Percentiles rank a stretch among this genome's conserved stretches.
These are phyloP conservation scores for Cacatua alba DNA, from an alignment of 2,113 vertebrate species.

Conservation along the genomic window DNA sequence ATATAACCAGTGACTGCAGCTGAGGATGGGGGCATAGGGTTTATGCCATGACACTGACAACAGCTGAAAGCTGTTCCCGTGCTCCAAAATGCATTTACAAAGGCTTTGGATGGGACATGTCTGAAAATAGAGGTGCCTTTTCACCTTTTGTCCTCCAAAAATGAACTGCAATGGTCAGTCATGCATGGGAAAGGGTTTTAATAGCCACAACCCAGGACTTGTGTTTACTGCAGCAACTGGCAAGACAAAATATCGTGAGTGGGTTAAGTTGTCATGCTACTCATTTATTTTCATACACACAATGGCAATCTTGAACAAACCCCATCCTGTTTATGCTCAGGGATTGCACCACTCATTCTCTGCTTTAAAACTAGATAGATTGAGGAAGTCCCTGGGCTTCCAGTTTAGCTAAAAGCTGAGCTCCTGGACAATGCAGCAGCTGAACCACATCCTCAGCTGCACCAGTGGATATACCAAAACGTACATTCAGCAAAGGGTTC, in stretches of 20 bases:
- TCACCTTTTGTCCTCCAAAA: neutral
- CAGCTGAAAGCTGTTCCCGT: neutral
- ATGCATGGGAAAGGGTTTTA: neutral
- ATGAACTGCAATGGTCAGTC: neutral
- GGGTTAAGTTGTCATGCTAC: neutral
- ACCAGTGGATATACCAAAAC: neutral
- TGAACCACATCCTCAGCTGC: neutral
- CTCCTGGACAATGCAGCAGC: neutral
- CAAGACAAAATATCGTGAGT: neutral
- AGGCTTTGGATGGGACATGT: fast-evolving
- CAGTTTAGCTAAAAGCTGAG: neutral
- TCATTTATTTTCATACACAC: neutral
- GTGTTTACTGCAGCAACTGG: neutral
- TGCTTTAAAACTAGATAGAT: neutral
- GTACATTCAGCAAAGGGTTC: neutral
- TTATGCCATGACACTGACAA: neutral
- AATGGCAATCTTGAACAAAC: neutral
- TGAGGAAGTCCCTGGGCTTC: neutral
- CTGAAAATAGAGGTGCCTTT: neutral
- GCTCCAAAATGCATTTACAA: neutral
- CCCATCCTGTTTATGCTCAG: neutral
- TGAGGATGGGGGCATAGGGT: neutral
- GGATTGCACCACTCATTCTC: neutral
- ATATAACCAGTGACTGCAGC: neutral
- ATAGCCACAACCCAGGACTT: neutral